A percentile compares a stretch with the other conserved stretches of the same genome.
Evolutionary conservation across 2,888 invertebrate species (phyloP).

Genomic region (Apamea crenata): DNA sequence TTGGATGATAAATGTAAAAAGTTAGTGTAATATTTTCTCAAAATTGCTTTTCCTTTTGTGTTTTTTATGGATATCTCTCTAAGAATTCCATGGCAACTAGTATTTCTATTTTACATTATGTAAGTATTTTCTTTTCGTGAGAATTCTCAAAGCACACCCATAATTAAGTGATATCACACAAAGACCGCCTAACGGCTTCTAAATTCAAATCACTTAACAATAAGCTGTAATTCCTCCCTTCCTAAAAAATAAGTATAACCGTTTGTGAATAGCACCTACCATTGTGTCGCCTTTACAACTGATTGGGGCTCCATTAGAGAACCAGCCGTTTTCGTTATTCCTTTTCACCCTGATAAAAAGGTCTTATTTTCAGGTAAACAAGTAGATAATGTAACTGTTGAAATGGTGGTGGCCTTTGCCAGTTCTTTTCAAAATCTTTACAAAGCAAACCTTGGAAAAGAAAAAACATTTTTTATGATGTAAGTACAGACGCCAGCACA

Average conservation of each 20-base stretch:
- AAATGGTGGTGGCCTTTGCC: not conserved
- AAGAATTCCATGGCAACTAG: not conserved
- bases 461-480: not conserved
- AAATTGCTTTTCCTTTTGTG: not conserved
- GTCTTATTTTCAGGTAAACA: slow-evolving; percentile 32
- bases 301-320: slow-evolving; percentile 54
- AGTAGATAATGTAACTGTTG: slow-evolving; percentile 10
- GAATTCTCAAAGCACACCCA: slow-evolving; percentile 30
- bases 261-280: slow-evolving; percentile 75
- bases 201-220: slow-evolving; percentile 60
- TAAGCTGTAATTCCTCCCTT: slow-evolving; percentile 54
- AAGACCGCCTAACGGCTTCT: slow-evolving; percentile 40
- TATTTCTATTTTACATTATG: slow-evolving; percentile 19
- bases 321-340: slow-evolving; percentile 29
- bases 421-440: not conserved
- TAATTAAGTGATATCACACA: slow-evolving; percentile 54
- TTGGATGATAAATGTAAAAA: slow-evolving; percentile 19
- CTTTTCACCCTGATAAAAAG: slow-evolving; percentile 22
- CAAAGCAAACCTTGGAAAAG: not conserved
- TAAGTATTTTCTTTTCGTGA: slow-evolving; percentile 37
- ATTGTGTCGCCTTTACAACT: slow-evolving; percentile 79
- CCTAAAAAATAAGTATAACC: slow-evolving; percentile 61
- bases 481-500: not conserved
- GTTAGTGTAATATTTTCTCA: slow-evolving; percentile 6
- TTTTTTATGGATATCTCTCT: not conserved